Evolutionary conservation across 1,140 invertebrate genomes (phyloP).

Genomic region (Drosophila lowei): DNA sequence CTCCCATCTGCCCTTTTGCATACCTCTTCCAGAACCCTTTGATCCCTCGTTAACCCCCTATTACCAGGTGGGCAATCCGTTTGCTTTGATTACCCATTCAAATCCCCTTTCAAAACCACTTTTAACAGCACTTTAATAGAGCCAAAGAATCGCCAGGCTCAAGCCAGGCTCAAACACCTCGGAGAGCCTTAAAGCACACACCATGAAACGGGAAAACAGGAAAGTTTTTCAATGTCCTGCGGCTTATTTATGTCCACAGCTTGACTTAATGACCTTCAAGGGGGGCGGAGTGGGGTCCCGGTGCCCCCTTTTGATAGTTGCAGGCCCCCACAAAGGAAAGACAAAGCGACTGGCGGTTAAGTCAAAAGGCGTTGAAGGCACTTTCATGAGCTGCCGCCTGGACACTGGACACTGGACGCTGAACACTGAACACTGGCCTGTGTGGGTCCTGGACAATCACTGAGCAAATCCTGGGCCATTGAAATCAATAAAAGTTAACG

Average conservation of each 20-base stretch:
- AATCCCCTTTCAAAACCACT: constrained; percentile 15
- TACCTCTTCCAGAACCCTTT: background rate
- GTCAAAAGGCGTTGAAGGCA: constrained; percentile 80
- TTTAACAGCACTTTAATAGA: constrained; percentile 42
- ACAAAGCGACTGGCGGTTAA: constrained; percentile 72
- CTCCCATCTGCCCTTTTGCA: background rate
- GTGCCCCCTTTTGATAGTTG: constrained; percentile 17
- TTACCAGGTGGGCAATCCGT: constrained; percentile 17
- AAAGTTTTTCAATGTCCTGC: constrained; percentile 58
- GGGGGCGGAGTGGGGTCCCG: background rate
- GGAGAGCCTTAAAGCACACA: constrained; percentile 30
- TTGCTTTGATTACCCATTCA: constrained; percentile 12
- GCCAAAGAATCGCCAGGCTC: constrained; percentile 18
- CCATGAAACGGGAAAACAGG: constrained; percentile 47
- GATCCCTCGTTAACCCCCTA: background rate
- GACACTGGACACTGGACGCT: constrained; percentile 4
- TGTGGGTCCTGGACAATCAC: constrained; percentile 58
- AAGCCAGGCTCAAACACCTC: constrained; percentile 25
- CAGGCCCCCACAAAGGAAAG: constrained; percentile 32
- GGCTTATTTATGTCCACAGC: constrained; percentile 71
- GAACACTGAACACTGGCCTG: constrained; percentile 26
- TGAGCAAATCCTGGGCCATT: constrained; percentile 76
- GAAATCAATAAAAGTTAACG: constrained; percentile 81
- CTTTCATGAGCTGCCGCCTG: constrained; percentile 66
- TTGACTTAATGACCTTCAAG: constrained; percentile 72